phyloP scores from a whole-genome alignment of 2,113 vertebrate species.

The Sterrhoptilus dennistouni region DNA sequence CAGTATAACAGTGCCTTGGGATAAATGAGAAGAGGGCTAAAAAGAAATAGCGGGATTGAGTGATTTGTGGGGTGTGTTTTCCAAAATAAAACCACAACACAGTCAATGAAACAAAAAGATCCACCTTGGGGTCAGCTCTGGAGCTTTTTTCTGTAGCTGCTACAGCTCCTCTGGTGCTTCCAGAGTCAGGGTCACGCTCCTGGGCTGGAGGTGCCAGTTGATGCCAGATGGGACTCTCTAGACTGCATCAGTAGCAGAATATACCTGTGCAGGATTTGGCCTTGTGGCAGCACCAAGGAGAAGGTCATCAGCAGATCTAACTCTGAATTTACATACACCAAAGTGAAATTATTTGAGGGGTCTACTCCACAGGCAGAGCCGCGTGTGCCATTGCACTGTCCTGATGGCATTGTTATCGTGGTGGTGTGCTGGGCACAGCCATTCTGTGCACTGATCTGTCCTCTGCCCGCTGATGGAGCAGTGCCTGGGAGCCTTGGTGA shows the following conservation, averaged over 20 bases:
- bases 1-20: neutral
- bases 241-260: neutral
- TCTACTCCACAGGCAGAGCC: rapidly evolving
- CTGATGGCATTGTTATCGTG: neutral
- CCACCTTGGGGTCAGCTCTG: rapidly evolving
- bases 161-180: neutral
- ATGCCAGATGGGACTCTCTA: neutral
- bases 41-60: neutral
- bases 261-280: neutral
- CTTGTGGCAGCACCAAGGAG: neutral
- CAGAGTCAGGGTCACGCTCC: neutral
- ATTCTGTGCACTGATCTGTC: rapidly evolving
- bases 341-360: neutral
- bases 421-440: neutral
- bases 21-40: neutral
- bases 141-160: neutral
- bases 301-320: neutral
- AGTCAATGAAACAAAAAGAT: neutral
- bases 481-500: rapidly evolving
- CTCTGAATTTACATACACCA: neutral
- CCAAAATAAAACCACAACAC: neutral
- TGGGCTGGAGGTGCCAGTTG: neutral
- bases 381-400: rapidly evolving
- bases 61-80: neutral
- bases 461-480: neutral